These are phyloP conservation scores for Orthosia cruda DNA, from an alignment of 2,888 invertebrate species.

Conservation along the genomic window DNA sequence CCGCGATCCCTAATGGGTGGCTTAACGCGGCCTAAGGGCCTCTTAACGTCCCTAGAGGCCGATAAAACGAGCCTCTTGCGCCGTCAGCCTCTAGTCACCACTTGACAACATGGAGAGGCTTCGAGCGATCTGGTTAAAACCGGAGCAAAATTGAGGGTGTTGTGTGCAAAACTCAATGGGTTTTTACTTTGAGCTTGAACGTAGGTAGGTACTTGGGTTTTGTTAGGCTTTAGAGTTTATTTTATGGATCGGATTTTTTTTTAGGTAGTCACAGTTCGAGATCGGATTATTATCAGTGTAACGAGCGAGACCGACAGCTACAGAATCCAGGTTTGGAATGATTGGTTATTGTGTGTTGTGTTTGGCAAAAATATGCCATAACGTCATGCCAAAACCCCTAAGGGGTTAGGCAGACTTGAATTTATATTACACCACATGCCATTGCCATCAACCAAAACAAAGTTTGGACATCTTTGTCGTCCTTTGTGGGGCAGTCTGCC, in stretches of 20 bases:
- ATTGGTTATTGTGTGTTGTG: too few relatives aligned
- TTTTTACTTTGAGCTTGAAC: conserved; percentile 41
- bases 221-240: conserved; percentile 20
- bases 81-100: conserved; percentile 67
- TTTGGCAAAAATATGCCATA: too few relatives aligned
- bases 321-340: too few relatives aligned
- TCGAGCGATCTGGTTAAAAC: conserved; percentile 67
- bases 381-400: too few relatives aligned
- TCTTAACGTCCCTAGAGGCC: conserved; percentile 56
- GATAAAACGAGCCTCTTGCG: conserved; percentile 71
- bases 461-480: too few relatives aligned
- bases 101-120: conserved; percentile 64
- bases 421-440: too few relatives aligned
- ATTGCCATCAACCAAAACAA: too few relatives aligned
- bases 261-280: not conserved
- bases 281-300: too few relatives aligned
- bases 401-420: too few relatives aligned
- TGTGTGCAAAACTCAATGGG: conserved; percentile 61
- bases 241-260: conserved; percentile 9
- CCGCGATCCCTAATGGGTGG: conserved; percentile 70
- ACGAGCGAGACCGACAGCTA: too few relatives aligned
- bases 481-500: too few relatives aligned
- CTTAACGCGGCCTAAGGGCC: conserved; percentile 68
- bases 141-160: conserved; percentile 64
- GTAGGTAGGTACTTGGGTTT: conserved; percentile 21